Evolutionary conservation across 2,888 invertebrate species (phyloP), one percentile per base, ranked within the genome.

Genomic region (Drosophila longiperda): DNA sequence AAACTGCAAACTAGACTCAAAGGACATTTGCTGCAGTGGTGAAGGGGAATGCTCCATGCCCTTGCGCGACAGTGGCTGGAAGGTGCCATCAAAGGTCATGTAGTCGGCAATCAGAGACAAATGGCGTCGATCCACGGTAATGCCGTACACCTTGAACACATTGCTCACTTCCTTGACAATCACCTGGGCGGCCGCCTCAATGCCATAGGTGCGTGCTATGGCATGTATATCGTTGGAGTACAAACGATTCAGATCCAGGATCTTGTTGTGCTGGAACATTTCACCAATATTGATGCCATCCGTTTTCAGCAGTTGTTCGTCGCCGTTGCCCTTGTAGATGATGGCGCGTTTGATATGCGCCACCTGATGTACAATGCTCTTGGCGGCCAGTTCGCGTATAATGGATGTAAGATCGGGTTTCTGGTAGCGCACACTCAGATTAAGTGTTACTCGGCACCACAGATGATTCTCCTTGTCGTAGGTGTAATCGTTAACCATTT

Each of bases 71-170:
- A 99, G 95, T 0, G 99, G 97, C 89, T 96, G 96, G 91, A 97
- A 98, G 1, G 94, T 94, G 0, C 99, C 99, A 88, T 97, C 97
- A 85, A 96, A 98, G 0, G 99, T 99, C 99, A 99, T 99, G 92
- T 99, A 99, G 93, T 99, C 99, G 0, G 99, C 97, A 61, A 99
- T 95, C 7, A 99, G 94, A 0, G 96, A 95, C 88, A 99, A 94
- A 95, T 99, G 99, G 32, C 99, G 95, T 0, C 97, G 96, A 93
- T 99, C 98, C 4, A 99, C 99, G 11, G 96, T 95, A 89, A 99
- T 99, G 33, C 99, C 99, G 90, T 99, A 99, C 1, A 98, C 98
- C 82, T 97, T 97, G 93, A 99, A 99, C 38, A 99, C 99, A 91
- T 98, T 97, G 92, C 97, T 96, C 53, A 99, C 96, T 94, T 99